Conservation (phyloP, 1,140 invertebrate genomes). For the Wasmannia auropunctata region DNA sequence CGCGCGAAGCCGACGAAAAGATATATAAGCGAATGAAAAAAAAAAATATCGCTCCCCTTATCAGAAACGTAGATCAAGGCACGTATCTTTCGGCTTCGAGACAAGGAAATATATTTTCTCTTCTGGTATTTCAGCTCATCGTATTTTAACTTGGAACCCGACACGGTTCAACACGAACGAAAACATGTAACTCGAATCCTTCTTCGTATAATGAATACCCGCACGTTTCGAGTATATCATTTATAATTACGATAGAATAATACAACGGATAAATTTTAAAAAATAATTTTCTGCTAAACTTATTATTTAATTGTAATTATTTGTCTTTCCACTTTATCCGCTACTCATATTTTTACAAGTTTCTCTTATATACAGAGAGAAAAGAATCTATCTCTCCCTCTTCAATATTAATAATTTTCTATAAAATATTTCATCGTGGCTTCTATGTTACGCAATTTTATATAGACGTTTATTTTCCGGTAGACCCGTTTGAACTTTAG, state of each 20-base stretch:
- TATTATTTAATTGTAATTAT: slow-evolving; percentile 29
- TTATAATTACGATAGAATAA: background rate
- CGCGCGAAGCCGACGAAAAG: background rate
- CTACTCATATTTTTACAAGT: background rate
- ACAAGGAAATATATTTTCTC: slow-evolving; percentile 39
- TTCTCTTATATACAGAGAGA: background rate
- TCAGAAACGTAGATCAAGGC: slow-evolving; percentile 25
- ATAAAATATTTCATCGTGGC: background rate
- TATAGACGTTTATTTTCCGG: background rate
- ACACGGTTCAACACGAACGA: slow-evolving; percentile 16
- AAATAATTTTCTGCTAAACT: background rate
- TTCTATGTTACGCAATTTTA: background rate
- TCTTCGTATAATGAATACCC: background rate
- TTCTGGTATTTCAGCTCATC: slow-evolving; percentile 37
- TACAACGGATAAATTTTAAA: background rate
- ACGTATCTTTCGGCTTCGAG: background rate
- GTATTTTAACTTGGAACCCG: slow-evolving; percentile 46
- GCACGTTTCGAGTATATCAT: background rate
- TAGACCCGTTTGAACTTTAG: background rate
- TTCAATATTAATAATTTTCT: background rate
- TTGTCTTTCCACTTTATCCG: background rate
- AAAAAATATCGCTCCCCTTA: background rate
- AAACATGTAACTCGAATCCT: slow-evolving; percentile 17
- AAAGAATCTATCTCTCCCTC: background rate
- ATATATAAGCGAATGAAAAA: background rate